Base-by-base conservation (phyloP, 1,140 invertebrate species). In the Trinorchestia longiramus region DNA sequence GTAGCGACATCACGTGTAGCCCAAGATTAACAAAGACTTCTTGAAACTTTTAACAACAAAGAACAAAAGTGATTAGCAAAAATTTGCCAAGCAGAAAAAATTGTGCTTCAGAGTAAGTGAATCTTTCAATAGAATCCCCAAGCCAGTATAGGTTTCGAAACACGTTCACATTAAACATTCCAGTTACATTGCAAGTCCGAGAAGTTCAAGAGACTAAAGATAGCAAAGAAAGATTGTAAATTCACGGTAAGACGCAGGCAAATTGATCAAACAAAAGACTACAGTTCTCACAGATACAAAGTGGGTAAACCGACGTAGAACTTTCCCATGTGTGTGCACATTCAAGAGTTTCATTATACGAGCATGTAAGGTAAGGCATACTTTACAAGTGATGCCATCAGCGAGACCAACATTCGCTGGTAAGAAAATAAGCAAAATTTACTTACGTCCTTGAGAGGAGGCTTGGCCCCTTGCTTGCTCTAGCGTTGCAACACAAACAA, bases 381-480 rank as follows among this genome's bases (percentile, higher is more conserved):
- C 62, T 77, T 77, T 77, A 77, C 62, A 77, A 77, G 62, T 77
- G 62, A 77, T 77, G 62, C 62, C 62, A 36, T 77, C 62, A 77
- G 62, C 62, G 62, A 36, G 62, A 11, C 62, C 62, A 77, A 77
- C 62, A 77, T 77, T 77, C 62, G 62, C 15, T 11, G 28, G 62
- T 77, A 77, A 36, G 62, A 77, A 77, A 77, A 77, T 77, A 77
- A 77, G 62, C 62, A 77, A 36, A 77, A 94, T 45, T 45, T 94
- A 94, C 92, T 94, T 45, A 94, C 92, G 92, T 94, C 92, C 43
- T 94, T 94, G 92, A 94, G 43, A 45, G 92, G 92, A 94, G 92
- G 92, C 92, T 94, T 94, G 92, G 92, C 92, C 45, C 43, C 92
- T 45, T 94, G 92, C 92, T 94, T 94, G 92, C 92, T 94, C 92